Evolutionary conservation across 2,797 vertebrate genomes (phyloP).

Genomic region (Melopsittacus undulatus): DNA sequence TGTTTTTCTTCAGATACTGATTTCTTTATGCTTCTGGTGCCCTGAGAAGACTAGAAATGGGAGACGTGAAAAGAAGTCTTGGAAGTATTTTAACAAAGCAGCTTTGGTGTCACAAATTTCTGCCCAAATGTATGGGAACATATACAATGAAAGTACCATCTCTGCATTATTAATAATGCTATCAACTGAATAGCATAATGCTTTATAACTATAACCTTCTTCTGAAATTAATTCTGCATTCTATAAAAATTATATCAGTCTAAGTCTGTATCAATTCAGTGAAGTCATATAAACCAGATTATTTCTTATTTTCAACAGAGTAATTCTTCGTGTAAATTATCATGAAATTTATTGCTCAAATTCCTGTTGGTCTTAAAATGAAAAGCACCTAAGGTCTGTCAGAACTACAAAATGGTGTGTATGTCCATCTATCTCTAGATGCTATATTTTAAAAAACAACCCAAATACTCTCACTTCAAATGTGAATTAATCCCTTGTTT

Average conservation of each 20-base stretch:
- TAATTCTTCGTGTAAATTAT: background rate
- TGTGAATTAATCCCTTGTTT: background rate
- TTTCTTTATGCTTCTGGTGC: constrained; percentile 19
- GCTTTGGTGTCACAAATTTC: background rate
- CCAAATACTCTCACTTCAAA: background rate
- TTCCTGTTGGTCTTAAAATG: background rate
- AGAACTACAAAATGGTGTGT: background rate
- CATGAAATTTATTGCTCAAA: background rate
- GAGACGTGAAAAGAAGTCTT: background rate
- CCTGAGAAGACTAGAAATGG: background rate
- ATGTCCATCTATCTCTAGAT: background rate
- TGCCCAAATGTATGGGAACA: background rate
- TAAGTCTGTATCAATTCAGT: background rate
- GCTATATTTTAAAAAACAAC: background rate
- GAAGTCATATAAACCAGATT: background rate
- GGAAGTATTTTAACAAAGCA: constrained; percentile 33
- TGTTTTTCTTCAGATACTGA: constrained; percentile 39
- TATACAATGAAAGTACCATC: background rate
- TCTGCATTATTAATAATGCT: constrained; percentile 13
- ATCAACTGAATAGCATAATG: background rate
- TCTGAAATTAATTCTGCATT: constrained; percentile 9
- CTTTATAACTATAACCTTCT: background rate
- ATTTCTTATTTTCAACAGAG: background rate
- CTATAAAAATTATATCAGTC: background rate
- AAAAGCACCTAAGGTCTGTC: background rate